Evolutionary conservation across 2,797 vertebrate genomes (phyloP), one percentile per base, ranked within the genome.

Genomic region (Hippocampus kuda): DNA sequence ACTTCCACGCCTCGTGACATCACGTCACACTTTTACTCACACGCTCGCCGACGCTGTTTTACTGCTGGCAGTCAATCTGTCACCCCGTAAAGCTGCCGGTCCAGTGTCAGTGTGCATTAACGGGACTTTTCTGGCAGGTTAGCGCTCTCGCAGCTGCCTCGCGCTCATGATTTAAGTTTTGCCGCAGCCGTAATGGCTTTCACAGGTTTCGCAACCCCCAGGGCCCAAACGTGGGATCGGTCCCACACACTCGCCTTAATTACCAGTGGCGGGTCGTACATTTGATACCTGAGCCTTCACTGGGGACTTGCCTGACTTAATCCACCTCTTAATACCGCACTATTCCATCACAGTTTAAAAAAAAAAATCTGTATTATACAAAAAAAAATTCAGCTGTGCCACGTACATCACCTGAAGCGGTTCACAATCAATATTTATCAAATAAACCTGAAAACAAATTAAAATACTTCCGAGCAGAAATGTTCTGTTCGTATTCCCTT

Each of bases 41-140:
- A 76, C 72, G 68, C 81, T 82, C 70, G 75, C 74, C 74, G 79
- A 81, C 76, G 79, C 66, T 77, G 22, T 83, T 88, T 87, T 85
- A 84, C 81, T 74, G 65, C 76, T 69, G 72, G 77, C 76, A 84
- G 87, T 86, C 85, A 82, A 83, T 89, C 86, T 85, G 70, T 87
- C 85, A 82, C 82, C 81, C 80, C 82, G 81, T 88, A 83, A 88
- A 89, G 53, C 81, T 78, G 82, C 77, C 41, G 56, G 73, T 51
- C 74, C 71, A 15, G 72, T 70, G 79, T 85, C 74, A 72, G 65
- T 61, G 66, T 61, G 20, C 1, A 67, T 80, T 75, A 78, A 78
- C 44, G 71, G 64, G 66, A 46, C 22, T 79, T 84, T 87, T 83
- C 84, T 88, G 74, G 78, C 84, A 87, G 81, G 84, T 89, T 88